Conservation (phyloP, 2,888 invertebrate species). For the Plebejus melissa region DNA sequence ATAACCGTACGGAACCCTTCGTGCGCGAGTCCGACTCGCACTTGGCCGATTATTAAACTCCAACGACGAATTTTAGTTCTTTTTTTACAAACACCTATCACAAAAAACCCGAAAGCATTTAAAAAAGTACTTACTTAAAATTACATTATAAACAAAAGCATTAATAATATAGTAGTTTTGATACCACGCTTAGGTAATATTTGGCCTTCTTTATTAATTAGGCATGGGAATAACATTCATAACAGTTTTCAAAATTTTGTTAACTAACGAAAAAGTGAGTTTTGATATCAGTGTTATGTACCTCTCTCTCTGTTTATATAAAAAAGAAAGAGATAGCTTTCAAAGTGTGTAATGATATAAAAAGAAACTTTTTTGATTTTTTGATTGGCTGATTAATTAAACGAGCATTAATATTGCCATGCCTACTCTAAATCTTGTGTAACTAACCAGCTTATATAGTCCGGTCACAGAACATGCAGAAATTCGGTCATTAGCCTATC, state of each 20-base stretch:
- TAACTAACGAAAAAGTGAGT: no score
- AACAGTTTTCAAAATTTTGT: no score
- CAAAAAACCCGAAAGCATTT: background rate
- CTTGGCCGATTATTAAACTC: no score
- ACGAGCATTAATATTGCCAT: background rate
- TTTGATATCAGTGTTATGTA: background rate
- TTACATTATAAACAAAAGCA: background rate
- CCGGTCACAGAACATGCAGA: background rate
- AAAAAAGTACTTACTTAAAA: background rate
- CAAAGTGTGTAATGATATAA: no score
- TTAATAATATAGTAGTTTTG: background rate
- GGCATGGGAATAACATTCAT: background rate
- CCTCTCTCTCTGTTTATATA: background rate
- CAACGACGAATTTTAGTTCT: no score
- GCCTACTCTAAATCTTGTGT: conserved; percentile 11
- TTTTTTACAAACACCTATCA: background rate
- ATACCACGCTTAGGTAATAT: background rate
- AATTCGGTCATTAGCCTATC: no score
- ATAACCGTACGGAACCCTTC: no score
- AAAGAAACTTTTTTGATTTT: background rate
- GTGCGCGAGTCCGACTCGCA: no score
- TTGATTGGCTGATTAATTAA: background rate
- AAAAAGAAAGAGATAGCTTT: background rate
- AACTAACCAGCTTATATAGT: conserved; percentile 6
- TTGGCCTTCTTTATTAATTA: conserved; percentile 1